Evolutionary conservation across 2,797 vertebrate genomes (phyloP), one percentile per base, ranked within the genome.

Genomic region (Meriones psammophilus): DNA sequence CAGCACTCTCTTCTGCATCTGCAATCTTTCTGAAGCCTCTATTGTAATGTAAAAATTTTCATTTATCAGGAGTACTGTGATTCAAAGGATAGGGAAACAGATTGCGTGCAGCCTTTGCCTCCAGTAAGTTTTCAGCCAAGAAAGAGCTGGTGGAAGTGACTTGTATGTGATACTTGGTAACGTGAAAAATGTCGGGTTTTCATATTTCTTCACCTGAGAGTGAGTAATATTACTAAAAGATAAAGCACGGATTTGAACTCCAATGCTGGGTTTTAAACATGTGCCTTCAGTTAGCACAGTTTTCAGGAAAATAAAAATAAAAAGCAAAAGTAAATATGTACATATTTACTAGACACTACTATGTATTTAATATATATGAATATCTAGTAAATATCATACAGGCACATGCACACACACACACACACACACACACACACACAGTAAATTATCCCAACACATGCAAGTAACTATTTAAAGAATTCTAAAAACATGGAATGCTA

Each of bases 401-500:
- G 8, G 30, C 10, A 24, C 3, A 39, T 17, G 36, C 71, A 73
- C 8, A 39, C 71, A 39, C 69, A 74, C 71, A 42, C 71, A 42
- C 39, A 76, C 73, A 46, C 73, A 76, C 12, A 22, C n/a, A n/a
- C 20, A 26, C 56, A 76, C 64, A 76, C 73, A 93, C 50, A 80
- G 84, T 17, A 39, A 69, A 66, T 90, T 93, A 80, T 60, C 28
- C 90, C 81, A 74, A 94, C 88, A 56, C 87, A 88, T 96, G 95
- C 86, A 96, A 95, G 92, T 88, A 96, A 86, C 92, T 93, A 92
- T 88, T 93, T 89, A 93, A 96, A 85, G 74, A 96, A 91, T 88
- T 76, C 95, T 96, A 66, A 88, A 97, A 96, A 86, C 69, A 94
- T 79, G 71, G 74, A 86, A 80, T 39, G 66, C 85, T 96, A 91